Percentiles rank a stretch among this genome's conserved stretches.
phyloP scores from a whole-genome alignment of 2,113 vertebrate genomes.

The Microcebus murinus region DNA sequence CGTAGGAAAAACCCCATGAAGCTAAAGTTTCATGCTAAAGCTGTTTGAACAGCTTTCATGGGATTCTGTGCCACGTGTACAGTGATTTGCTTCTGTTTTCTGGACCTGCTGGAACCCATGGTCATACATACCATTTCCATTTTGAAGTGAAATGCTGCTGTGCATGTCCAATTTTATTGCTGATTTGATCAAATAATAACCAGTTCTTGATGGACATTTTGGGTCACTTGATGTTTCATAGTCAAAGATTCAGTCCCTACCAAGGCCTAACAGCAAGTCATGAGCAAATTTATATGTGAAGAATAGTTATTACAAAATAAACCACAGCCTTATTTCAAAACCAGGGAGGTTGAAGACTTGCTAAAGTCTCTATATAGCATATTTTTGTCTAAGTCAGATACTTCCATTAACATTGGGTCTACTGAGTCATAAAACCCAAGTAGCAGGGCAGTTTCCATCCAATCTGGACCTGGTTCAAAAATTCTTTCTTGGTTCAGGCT shows the following conservation, averaged over 20 bases:
- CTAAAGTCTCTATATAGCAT: not conserved
- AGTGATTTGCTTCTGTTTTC: not conserved
- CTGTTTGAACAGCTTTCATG: not conserved
- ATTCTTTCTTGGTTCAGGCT: not conserved
- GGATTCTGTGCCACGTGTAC: not conserved
- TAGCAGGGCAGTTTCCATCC: not conserved
- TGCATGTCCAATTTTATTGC: not conserved
- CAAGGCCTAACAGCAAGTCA: not conserved
- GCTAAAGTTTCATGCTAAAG: not conserved
- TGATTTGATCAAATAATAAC: not conserved
- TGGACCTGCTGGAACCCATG: not conserved
- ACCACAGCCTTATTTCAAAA: not conserved
- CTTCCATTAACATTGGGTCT: not conserved
- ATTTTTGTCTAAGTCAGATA: not conserved
- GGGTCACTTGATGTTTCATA: not conserved
- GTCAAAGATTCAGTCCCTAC: not conserved
- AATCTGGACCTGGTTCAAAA: not conserved
- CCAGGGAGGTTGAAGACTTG: not conserved
- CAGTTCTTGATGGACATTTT: not conserved
- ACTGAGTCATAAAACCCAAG: not conserved
- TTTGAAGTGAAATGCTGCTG: not conserved
- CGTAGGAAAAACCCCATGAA: not conserved
- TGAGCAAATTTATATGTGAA: not conserved
- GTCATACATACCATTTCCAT: not conserved
- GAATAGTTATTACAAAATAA: not conserved